Evolutionary conservation across 2,113 vertebrate genomes (phyloP).

Genomic region (Rhagologus leucostigma): DNA sequence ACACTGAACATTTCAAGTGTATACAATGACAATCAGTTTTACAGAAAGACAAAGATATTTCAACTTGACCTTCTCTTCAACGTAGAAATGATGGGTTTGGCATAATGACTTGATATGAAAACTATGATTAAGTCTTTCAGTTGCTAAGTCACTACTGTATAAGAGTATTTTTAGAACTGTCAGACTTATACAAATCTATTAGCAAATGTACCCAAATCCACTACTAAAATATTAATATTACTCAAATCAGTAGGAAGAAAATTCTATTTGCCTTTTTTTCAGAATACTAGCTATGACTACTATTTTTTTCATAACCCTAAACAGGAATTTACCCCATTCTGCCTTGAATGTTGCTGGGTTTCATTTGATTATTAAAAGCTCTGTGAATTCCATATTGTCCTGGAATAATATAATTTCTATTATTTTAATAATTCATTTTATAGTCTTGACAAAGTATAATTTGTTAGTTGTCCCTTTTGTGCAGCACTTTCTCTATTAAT

Average conservation of each 20-base stretch:
- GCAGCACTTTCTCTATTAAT: neutral
- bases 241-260: neutral
- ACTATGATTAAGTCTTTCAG: neutral
- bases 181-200: neutral
- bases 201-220: neutral
- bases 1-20: neutral
- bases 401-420: neutral
- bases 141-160: neutral
- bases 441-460: neutral
- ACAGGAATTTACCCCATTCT: neutral
- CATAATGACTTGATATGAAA: neutral
- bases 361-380: neutral
- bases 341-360: neutral
- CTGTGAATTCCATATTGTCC: neutral
- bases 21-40: neutral
- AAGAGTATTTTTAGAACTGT: neutral
- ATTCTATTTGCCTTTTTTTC: neutral
- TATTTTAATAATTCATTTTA: neutral
- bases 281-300: neutral
- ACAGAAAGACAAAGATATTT: neutral
- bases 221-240: neutral
- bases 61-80: neutral
- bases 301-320: neutral
- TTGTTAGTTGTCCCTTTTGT: neutral
- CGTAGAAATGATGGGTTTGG: neutral